Conservation (phyloP, 2,113 vertebrate genomes). For the Arothron firmamentum region DNA sequence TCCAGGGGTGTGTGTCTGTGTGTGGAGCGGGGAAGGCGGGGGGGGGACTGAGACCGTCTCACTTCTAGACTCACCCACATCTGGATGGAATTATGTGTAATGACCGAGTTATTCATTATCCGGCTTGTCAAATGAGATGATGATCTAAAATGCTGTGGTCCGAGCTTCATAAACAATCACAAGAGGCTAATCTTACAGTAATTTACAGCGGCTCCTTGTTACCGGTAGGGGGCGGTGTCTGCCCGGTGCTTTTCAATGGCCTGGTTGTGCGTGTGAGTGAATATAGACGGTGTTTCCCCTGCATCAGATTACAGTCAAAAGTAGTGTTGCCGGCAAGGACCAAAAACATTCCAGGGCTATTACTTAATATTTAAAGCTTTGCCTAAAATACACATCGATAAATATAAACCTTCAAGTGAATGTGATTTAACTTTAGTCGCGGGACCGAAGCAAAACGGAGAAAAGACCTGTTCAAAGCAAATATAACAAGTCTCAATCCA, state of each 20-base stretch:
- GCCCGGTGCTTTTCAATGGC: constrained; percentile 1
- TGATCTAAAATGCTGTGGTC: constrained; percentile 20
- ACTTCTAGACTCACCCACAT: constrained; percentile 43
- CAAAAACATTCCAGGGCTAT: neutral
- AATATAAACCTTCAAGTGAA: no score
- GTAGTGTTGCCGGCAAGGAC: neutral
- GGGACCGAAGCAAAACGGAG: no score
- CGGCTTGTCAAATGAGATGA: constrained; percentile 27
- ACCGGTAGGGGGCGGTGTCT: constrained; percentile 47
- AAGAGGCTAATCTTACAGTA: neutral
- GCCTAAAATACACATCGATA: no score
- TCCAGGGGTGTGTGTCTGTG: constrained; percentile 12
- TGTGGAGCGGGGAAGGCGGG: no score
- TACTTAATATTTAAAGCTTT: no score
- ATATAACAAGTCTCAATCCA: no score
- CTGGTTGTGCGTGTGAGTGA: neutral
- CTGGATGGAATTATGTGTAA: constrained; percentile 50
- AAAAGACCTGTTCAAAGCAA: no score
- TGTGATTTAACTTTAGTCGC: no score
- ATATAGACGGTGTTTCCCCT: constrained; percentile 19
- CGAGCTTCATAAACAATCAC: constrained; percentile 3
- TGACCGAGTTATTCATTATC: constrained; percentile 37
- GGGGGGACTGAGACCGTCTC: constrained; percentile 18
- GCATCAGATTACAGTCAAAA: constrained; percentile 27
- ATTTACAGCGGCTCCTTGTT: neutral